Conservation (phyloP, 1,140 invertebrate genomes). For the Bathynomus jamesi region DNA sequence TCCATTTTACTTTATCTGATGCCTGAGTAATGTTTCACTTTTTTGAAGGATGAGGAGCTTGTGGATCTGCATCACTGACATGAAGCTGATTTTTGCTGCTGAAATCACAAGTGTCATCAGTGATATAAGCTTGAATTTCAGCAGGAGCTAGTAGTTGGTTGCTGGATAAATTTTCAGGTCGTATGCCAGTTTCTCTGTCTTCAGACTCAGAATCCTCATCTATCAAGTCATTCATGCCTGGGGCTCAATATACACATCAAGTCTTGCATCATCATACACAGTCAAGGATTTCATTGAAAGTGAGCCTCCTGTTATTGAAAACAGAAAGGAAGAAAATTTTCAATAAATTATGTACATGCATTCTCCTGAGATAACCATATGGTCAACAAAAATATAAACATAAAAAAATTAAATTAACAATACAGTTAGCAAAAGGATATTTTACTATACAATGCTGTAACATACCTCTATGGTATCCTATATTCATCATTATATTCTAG, state of each 20-base stretch:
- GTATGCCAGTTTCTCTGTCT: background rate
- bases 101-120: conserved; percentile 5
- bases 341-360: too few species aligned
- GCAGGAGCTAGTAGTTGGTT: conserved; percentile 10
- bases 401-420: too few species aligned
- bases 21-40: conserved; percentile 7
- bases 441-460: too few species aligned
- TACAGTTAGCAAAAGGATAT: too few species aligned
- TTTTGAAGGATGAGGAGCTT: background rate
- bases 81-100: conserved; percentile 1
- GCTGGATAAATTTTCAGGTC: background rate
- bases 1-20: conserved; percentile 6
- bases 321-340: background rate
- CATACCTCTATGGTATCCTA: too few species aligned
- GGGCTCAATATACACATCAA: conserved; percentile 11
- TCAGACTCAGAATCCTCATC: conserved; percentile 10
- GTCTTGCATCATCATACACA: background rate
- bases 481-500: too few species aligned
- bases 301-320: conserved; percentile 1
- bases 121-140: conserved; percentile 1
- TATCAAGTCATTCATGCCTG: background rate
- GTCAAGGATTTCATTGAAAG: conserved; percentile 14
- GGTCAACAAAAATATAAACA: too few species aligned
- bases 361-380: too few species aligned
- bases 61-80: background rate